Conservation (phyloP, 2,113 vertebrate genomes). For the Oophaga pumilio region DNA sequence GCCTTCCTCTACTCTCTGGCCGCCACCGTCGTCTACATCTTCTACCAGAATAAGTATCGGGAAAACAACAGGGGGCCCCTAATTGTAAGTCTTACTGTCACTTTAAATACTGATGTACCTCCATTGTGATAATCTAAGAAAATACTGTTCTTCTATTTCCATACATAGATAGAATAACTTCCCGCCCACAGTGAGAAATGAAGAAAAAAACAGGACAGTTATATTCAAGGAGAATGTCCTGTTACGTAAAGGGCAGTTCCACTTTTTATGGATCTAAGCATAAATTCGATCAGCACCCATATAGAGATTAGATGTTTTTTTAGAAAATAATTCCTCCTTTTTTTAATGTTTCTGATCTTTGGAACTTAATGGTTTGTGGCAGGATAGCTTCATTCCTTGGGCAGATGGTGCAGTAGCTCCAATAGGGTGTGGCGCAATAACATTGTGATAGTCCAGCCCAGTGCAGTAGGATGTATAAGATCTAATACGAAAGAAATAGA, state of each 20-base stretch:
- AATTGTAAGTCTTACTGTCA: conserved; percentile 81
- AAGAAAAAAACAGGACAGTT: neutral
- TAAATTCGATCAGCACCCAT: too few species aligned
- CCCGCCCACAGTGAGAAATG: neutral
- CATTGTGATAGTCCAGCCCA: too few species aligned
- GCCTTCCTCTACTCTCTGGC: conserved; percentile 94
- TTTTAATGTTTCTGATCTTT: neutral
- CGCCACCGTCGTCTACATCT: conserved; percentile 92
- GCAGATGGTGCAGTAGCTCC: too few species aligned
- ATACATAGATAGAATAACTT: neutral
- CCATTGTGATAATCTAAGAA: neutral
- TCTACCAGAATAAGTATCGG: conserved; percentile 93
- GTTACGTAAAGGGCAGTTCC: neutral
- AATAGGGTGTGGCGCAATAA: too few species aligned
- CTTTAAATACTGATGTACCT: conserved; percentile 14
- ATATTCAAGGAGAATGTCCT: neutral
- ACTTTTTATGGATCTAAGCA: too few species aligned
- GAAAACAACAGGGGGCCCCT: conserved; percentile 93
- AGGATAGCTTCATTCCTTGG: neutral
- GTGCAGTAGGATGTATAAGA: neutral
- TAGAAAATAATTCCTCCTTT: neutral
- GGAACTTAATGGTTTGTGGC: neutral
- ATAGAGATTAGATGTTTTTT: neutral
- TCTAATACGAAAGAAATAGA: too few species aligned
- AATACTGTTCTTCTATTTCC: neutral